Evolutionary conservation across 2,888 invertebrate species (phyloP), one percentile per base, ranked within the genome.

Genomic region (Chironomus riparius): DNA sequence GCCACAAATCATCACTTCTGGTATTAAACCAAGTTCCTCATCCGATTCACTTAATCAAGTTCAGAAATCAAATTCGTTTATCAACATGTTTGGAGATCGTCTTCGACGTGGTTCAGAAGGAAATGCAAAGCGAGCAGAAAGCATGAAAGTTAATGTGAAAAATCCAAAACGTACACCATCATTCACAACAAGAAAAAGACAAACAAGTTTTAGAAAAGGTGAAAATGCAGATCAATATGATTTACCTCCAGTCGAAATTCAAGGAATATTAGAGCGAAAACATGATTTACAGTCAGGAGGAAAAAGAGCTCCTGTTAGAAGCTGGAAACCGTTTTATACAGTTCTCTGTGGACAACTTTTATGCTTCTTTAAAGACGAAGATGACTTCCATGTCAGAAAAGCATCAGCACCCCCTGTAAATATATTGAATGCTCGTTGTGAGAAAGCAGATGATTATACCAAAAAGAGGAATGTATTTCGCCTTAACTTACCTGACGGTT

Each of bases 291-390:
- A 95, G 77, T 91, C 92, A 77, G 97, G 97, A 10, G 97, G 96
- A 15, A 97, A 96, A 84, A 91, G 94, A 79, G 97, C 98, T 0
- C 92, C 97, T 0, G 94, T 97, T 4, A 88, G 98, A 4, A 94
- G 96, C 0, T 99, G 99, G 99, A 96, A 97, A 81, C 90, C 89
- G 76, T 95, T 93, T 86, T 95, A 97, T 85, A 93, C 95, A 0
- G 98, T 98, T 76, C 87, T 99, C 24, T 98, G 97, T 82, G 98
- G 98, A 0, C 98, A 99, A 83, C 86, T 98, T 80, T 86, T 99
- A 74, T 98, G 97, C 86, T 98, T 99, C 91, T 99, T 98, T 87
- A 92, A 97, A 82, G 97, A 97, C 82, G 92, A 94, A 81, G 90
- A 92, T 79, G 96, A 96, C 84, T 97, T 97, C 85, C 87, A 90